Percentiles rank a stretch among this genome's conserved stretches.
phyloP scores from a whole-genome alignment of 2,888 invertebrate genomes.

The Nomada ruficornis region DNA sequence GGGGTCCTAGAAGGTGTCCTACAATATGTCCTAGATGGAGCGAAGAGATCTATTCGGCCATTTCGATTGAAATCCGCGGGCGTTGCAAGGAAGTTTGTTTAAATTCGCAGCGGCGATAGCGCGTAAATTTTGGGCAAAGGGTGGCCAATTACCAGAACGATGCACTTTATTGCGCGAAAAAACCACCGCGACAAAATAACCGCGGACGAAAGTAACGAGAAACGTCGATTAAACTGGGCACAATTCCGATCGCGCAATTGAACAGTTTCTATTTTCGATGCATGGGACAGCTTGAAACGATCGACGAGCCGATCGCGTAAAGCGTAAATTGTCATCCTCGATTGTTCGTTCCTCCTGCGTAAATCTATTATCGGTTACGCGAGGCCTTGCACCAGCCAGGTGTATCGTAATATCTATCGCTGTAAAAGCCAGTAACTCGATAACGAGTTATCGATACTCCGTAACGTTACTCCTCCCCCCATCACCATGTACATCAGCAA shows the following conservation, averaged over 20 bases:
- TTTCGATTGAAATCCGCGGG: too few relatives aligned
- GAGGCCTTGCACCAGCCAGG: conserved; percentile 33
- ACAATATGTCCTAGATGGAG: too few relatives aligned
- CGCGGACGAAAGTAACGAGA: conserved; percentile 52
- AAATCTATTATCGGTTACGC: conserved; percentile 45
- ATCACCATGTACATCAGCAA: too few relatives aligned
- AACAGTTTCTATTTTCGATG: conserved; percentile 45
- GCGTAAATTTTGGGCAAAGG: conserved; percentile 36
- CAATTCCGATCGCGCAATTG: conserved; percentile 51
- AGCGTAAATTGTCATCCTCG: conserved; percentile 52
- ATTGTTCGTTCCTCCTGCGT: conserved; percentile 29
- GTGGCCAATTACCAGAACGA: conserved; percentile 52
- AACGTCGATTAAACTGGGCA: conserved; percentile 55
- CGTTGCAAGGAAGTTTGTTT: not conserved
- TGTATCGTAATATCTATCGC: conserved; percentile 14
- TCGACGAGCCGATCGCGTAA: conserved; percentile 28
- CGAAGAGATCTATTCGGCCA: too few relatives aligned
- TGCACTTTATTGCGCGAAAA: conserved; percentile 56
- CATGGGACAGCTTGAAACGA: conserved; percentile 37
- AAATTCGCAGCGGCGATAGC: conserved; percentile 3
- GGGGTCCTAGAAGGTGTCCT: too few relatives aligned
- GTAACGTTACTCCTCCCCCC: not conserved
- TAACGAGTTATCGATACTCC: not conserved
- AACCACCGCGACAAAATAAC: conserved; percentile 49
- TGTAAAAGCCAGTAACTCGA: conserved; percentile 20